phyloP scores from a whole-genome alignment of 1,140 invertebrate genomes.

The Gonatopus flavifemur region DNA sequence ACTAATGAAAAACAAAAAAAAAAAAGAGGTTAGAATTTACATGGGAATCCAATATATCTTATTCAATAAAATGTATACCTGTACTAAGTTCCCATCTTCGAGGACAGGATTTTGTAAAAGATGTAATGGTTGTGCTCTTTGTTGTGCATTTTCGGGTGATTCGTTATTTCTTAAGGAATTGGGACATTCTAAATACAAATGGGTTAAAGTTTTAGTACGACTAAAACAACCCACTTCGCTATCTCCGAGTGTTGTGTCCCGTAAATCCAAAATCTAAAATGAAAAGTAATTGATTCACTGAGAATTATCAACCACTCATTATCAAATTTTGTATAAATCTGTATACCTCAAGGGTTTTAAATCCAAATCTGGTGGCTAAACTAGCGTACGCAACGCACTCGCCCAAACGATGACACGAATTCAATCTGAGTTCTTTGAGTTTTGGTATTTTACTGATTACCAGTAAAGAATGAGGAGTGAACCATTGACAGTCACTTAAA shows the following conservation, averaged over 20 bases:
- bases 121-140: constrained; percentile 14
- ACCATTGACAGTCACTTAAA: constrained; percentile 70
- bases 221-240: constrained; percentile 70
- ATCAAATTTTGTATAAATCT: background rate
- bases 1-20: constrained; percentile 23
- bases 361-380: constrained; percentile 72
- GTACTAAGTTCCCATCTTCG: constrained; percentile 39
- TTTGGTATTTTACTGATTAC: constrained; percentile 68
- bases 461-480: constrained; percentile 69
- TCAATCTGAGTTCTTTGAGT: constrained; percentile 62
- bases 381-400: constrained; percentile 76
- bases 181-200: constrained; percentile 64
- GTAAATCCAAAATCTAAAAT: constrained; percentile 64
- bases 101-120: constrained; percentile 25
- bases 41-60: background rate
- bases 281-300: background rate
- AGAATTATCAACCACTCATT: background rate
- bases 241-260: constrained; percentile 67
- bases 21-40: constrained; percentile 1
- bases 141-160: constrained; percentile 20
- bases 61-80: constrained; percentile 21
- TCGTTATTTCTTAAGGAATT: constrained; percentile 27
- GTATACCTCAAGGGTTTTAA: constrained; percentile 64
- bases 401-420: constrained; percentile 64
- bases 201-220: constrained; percentile 62